Evolutionary conservation across 2,113 vertebrate genomes (phyloP), one percentile per base, ranked within the genome.

Genomic region (Crypturellus undulatus): DNA sequence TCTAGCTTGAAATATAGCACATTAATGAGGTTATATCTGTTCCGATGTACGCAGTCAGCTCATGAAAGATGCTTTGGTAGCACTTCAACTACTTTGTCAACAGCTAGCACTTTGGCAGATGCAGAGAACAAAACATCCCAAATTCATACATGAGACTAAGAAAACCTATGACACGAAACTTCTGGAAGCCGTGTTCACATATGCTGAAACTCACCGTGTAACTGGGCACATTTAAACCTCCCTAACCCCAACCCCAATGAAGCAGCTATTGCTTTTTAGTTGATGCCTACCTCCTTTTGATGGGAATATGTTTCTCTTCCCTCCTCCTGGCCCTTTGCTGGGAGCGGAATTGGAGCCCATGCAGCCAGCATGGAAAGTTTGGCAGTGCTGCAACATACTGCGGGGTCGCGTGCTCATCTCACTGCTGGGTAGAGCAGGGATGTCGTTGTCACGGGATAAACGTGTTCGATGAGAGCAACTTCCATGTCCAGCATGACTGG

Each of bases 11-110:
- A 97, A 97, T 97, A 97, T 86, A 95, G 96, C 95, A 71, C 89
- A 80, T 97, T 98, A 98, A 98, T 96, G 97, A 98, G 97, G 93
- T 87, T 96, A 96, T 97, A 92, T 98, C 96, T 95, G 90, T 95
- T 94, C 89, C 36, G 82, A 95, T 94, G 91, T 90, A 93, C 1
- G 10, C 92, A 85, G 95, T 91, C 93, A 49, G 94, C 79, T 97
- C 59, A 10, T 97, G 89, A 95, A 96, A 96, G 96, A 98, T 85
- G 87, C 92, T 94, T 73, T 43, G 32, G 96, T 87, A 93, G 91
- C 65, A 32, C 51, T 90, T 97, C 22, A n/a, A 85, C 95, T 97
- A 97, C 92, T 98, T 98, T 97, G 96, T 98, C 97, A 97, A 94
- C 95, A 94, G 93, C 81, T 12, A 56, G 49, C 28, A 2, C 71